Evolutionary conservation across 1,140 invertebrate genomes (phyloP), one percentile per base, ranked within the genome.

Genomic region (Drosophila mojavensis): DNA sequence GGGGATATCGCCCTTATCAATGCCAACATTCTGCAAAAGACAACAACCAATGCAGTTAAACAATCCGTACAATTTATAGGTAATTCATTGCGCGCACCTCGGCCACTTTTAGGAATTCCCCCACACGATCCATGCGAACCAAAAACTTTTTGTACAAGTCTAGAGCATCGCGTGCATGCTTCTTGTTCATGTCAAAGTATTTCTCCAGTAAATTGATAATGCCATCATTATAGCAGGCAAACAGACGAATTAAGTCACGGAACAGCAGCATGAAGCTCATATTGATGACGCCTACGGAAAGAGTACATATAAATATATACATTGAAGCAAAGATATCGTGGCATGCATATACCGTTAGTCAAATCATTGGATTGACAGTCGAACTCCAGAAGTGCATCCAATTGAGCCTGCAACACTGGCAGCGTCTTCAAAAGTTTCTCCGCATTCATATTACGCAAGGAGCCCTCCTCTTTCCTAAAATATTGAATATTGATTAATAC

Each of bases 131-230:
- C 98, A 99, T 99, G 89, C 98, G 95, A 78, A 98, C 98, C 60
- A 99, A 95, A 93, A 99, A 99, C 93, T 98, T 99, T 93, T 99
- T 99, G 93, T 99, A 99, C 75, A 99, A 95, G 92, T 99, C 99
- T 90, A 99, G 94, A 73, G 98, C 98, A 93, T 99, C 98, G 91
- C 98, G 95, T 91, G 97, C 98, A 90, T 97, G 97, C 93, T 99
- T 99, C 93, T 99, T 99, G 93, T 99, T 99, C 98, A 99, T 99
- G 93, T 99, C 98, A 94, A 99, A 99, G 94, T 98, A 99, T 94
- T 99, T 99, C 93, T 98, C 98, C 93, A 99, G 94, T 78, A 99
- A 95, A 94, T 99, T 99, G 89, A 99, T 99, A 81, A 99, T 98
- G 78, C 98, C 99, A 94, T 99, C 99, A 93, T 99, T 99, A 94